Evolutionary conservation across 2,797 vertebrate genomes (phyloP).

Genomic region (Glossophaga mutica): DNA sequence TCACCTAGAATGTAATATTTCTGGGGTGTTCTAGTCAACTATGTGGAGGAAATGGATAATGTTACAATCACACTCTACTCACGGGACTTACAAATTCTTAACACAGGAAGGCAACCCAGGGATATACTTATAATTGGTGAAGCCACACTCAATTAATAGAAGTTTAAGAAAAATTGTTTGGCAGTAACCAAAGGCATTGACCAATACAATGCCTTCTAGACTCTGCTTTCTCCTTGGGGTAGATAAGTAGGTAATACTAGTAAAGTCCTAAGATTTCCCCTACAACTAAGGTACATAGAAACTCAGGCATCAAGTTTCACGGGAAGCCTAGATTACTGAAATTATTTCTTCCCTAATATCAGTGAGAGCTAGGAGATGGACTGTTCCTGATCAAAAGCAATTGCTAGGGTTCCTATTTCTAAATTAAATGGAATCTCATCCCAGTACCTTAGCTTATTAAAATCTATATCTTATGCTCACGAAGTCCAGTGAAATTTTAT

Average conservation of each 20-base stretch:
- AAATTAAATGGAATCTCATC: background rate
- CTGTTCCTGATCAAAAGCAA: background rate
- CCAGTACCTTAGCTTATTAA: background rate
- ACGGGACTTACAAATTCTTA: background rate
- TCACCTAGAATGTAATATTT: background rate
- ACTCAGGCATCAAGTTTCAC: background rate
- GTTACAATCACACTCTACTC: background rate
- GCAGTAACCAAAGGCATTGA: background rate
- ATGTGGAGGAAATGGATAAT: background rate
- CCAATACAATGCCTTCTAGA: background rate
- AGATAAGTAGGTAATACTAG: background rate
- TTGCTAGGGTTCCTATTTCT: background rate
- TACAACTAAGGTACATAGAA: background rate
- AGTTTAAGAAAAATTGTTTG: background rate
- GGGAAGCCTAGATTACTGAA: background rate
- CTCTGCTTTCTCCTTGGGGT: background rate
- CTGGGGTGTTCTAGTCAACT: background rate
- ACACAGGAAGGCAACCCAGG: background rate
- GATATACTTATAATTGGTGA: background rate
- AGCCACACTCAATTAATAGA: background rate
- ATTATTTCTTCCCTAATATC: background rate
- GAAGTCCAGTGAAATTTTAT: background rate
- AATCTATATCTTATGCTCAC: background rate
- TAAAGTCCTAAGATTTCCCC: background rate
- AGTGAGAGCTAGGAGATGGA: background rate